Evolutionary conservation across 2,888 invertebrate species (phyloP), one percentile per base, ranked within the genome.

Genomic region (Melinaea marsaeus): DNA sequence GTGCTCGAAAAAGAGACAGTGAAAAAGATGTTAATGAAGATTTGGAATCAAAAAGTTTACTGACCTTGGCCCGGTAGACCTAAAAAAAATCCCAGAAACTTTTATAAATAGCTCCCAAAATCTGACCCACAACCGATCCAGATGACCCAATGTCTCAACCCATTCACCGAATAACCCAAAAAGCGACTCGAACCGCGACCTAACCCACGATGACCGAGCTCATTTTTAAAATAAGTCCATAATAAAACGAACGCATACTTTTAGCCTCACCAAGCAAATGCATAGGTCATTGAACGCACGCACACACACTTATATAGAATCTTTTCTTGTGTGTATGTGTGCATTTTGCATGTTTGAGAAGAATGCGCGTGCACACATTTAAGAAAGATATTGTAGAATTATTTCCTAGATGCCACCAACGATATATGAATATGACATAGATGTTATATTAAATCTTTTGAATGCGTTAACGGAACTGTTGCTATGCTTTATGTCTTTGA

Each of bases 191-290:
- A 74, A 76, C 79, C 85, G 77, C 81, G 88, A 90, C 90, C 90
- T 90, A 88, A 83, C 88, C 84, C 88, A 90, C 88, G 84, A 80
- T 80, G 80, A 81, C 84, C 84, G 84, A 74, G 75, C 80, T 85
- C 88, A 88, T 88, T 90, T 90, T 90, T 84, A 89, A 89, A 90
- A 90, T 88, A 90, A 90, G 86, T 87, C 85, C 87, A 88, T 89
- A 90, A 89, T 89, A 90, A 88, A 89, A 86, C 84, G 85, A 85
- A 85, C 89, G 90, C 89, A 90, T 88, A 89, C 90, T 89, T 90
- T 90, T 89, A 90, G 90, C 88, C 85, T 85, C 85, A 82, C 85
- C 87, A 85, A 86, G 89, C 88, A 88, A 88, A 88, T 89, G 88
- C 87, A 84, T 83, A 84, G 90, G 88, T 89, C 90, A 83, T 83